Evolutionary conservation across 1,140 invertebrate genomes (phyloP), one percentile per base, ranked within the genome.

Genomic region (Marisa cornuarietis): DNA sequence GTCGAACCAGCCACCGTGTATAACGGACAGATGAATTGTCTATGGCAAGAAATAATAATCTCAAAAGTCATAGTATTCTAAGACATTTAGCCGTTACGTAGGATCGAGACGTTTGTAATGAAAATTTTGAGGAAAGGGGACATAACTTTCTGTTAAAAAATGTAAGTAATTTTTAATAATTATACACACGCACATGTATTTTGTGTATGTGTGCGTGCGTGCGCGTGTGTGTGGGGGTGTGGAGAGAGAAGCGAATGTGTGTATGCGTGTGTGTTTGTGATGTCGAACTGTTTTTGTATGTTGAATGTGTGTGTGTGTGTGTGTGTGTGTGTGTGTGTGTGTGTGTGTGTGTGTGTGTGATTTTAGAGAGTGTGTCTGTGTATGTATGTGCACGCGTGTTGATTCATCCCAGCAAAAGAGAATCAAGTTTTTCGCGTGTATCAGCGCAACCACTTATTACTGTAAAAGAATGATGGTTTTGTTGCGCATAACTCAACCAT

Each of bases 161-260:
- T 10, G 26, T 6, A n/a, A 31, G 58, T 14, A 63, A 31, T 16
- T 63, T n/a, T 11, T 22, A 65, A 26, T 11, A 31, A 13, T 65
- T 49, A 11, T 52, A 49, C 66, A 31, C 13, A 31, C 16, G 22
- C 58, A 31, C 6, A 18, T 13, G 16, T 20, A 24, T 58, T n/a
- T 65, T 76, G 13, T 65, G 75, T 76, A 58, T 76, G 54, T 65
- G 54, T 24, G 75, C 42, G 62, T 63, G 58, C 26, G 75, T 63
- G 62, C 24, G n/a, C n/a, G n/a, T 63, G 62, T 76, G 42, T 22
- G 20, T 66, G 75, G 61, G 9, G 9, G 74, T 9, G 74, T 63
- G 8, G 62, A 10, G 54, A 18, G 10, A n/a, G 54, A n/a, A 2
- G 9, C 54, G 51, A n/a, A 26, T 31, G 52, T 18, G 26, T 14